Base-by-base conservation (phyloP, 2,888 invertebrate species). In the Orchestes rusci region DNA sequence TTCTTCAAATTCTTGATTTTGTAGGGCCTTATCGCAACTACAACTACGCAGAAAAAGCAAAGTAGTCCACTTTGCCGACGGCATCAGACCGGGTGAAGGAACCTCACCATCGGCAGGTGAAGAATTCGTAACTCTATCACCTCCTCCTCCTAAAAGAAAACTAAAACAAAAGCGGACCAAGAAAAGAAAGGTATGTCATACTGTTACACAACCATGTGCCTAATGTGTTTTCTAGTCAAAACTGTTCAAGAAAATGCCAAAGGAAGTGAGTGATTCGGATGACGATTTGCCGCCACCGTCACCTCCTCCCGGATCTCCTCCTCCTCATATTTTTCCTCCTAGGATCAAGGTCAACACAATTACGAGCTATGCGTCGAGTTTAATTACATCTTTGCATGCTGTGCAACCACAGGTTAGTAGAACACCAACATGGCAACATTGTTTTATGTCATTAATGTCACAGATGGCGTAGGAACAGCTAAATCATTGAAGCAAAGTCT, bases 111-210 rank as follows among this genome's bases (percentile, higher is more conserved):
- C 74, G 18, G 75, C 72, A 1, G 74, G 74, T 2, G 76, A 78
- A 55, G 79, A 79, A 47, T 70, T 77, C 56, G 71, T 73, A 1
- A 77, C 79, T 1, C 77, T 79, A 1, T 77, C 79, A 2, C 78
- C 78, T 1, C 69, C 70, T 1, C 57, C 65, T 4, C 23, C 23
- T 10, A 23, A 23, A 10, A 61, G 65, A 23, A 73, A 71, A 50
- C 59, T 70, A 32, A 76, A 75, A 51, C 73, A 75, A 52, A 75
- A 73, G 40, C 60, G 68, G 27, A 68, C 61, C 45, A 73, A 72
- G 45, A 62, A 67, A 36, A 74, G 74, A 54, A 68, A 70, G 45
- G 67, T 70, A 17, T n/a, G n/a, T n/a, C n/a, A n/a, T n/a, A n/a
- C n/a, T n/a, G n/a, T n/a, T n/a, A n/a, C n/a, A n/a, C n/a, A n/a